A percentile compares a stretch with the other conserved stretches of the same genome.
phyloP scores from a whole-genome alignment of 2,888 invertebrate genomes.

The Ellobium chinense region DNA sequence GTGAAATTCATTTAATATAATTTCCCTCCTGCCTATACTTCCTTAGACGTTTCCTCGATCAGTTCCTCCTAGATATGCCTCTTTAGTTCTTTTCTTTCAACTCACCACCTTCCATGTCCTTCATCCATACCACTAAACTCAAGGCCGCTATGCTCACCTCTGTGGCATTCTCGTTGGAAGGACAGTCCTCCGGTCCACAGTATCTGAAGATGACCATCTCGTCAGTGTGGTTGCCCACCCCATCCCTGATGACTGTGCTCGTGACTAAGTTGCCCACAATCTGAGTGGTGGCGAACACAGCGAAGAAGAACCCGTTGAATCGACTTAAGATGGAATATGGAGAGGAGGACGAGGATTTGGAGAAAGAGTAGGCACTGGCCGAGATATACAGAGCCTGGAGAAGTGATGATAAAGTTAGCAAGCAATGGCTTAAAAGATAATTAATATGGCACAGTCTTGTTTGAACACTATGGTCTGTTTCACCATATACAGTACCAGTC shows the following conservation, averaged over 20 bases:
- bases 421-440: no score
- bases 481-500: no score
- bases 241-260: conserved; percentile 66
- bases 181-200: conserved; percentile 53
- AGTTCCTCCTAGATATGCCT: no score
- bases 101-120: no score
- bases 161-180: conserved; percentile 45
- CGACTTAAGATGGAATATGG: conserved; percentile 64
- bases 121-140: no score
- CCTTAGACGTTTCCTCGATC: no score
- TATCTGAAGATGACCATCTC: conserved; percentile 45
- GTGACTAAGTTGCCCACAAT: conserved; percentile 74
- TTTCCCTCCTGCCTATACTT: no score
- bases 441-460: no score
- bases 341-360: conserved; percentile 57
- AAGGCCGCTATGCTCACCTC: conserved; percentile 7
- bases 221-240: conserved; percentile 51
- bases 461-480: no score
- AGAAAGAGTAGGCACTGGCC: conserved; percentile 65
- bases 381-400: conserved; percentile 71
- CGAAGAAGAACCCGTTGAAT: conserved; percentile 73
- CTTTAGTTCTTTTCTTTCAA: no score
- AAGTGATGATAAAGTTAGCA: no score
- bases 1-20: no score
- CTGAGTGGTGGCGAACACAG: conserved; percentile 70